A percentile compares a stretch with the other conserved stretches of the same genome.
These are phyloP conservation scores for Ectobius pallidus DNA, from an alignment of 2,888 invertebrate genomes.

Conservation along the genomic window DNA sequence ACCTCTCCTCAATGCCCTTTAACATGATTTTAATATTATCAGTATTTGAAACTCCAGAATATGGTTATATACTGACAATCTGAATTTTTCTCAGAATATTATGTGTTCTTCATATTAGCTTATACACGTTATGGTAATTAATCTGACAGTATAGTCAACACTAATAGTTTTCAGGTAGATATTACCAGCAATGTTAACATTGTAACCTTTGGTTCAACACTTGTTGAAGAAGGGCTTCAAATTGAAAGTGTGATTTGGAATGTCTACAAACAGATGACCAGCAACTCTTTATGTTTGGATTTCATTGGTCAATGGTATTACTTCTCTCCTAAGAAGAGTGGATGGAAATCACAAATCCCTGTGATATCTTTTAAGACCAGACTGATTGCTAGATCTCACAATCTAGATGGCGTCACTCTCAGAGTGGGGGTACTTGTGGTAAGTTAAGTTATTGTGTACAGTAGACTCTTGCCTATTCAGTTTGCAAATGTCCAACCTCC, in stretches of 20 bases:
- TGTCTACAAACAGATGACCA: neutral
- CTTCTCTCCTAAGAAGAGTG: neutral
- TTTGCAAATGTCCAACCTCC: neutral
- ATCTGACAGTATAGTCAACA: neutral
- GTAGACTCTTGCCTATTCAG: neutral
- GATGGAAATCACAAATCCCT: neutral
- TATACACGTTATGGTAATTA: neutral
- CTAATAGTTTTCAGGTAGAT: neutral
- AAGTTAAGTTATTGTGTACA: neutral
- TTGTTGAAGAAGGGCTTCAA: neutral
- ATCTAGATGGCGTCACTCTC: conserved; percentile 16
- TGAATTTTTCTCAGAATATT: neutral
- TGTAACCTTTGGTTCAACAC: neutral
- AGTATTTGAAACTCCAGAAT: neutral
- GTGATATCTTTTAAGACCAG: conserved; percentile 13
- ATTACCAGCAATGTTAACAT: conserved; percentile 14
- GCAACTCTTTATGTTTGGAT: neutral
- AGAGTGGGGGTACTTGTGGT: conserved; percentile 35
- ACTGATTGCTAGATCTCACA: neutral
- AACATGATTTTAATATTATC: neutral
- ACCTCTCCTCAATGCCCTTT: no score
- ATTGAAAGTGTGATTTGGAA: conserved; percentile 10
- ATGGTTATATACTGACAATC: neutral
- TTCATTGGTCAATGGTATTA: neutral
- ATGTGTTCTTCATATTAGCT: neutral